Evolutionary conservation across 2,113 vertebrate species (phyloP).

Genomic region (Dasyprocta punctata): DNA sequence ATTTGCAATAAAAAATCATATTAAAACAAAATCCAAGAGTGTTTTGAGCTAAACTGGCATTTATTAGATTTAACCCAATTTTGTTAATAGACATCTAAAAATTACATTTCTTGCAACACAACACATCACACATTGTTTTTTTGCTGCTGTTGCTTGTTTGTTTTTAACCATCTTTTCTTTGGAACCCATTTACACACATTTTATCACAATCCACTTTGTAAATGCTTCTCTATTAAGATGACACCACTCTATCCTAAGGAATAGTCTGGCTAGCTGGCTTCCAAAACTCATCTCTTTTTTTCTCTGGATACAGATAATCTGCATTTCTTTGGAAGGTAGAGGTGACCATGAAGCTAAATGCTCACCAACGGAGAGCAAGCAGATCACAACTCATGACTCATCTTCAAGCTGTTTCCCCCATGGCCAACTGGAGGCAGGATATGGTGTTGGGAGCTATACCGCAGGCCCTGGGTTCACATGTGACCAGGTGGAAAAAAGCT

Average conservation of each 20-base stretch:
- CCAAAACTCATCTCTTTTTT: neutral
- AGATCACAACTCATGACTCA: neutral
- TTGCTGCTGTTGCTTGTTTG: neutral
- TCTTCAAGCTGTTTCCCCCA: no score
- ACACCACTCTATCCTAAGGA: no score
- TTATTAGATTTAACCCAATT: neutral
- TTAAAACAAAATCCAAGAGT: neutral
- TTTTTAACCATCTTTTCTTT: neutral
- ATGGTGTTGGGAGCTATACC: no score
- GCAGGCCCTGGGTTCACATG: neutral
- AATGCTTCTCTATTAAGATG: neutral
- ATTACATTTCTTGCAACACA: neutral
- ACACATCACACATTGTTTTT: neutral
- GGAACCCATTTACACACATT: neutral
- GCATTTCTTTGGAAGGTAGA: neutral
- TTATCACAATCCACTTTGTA: neutral
- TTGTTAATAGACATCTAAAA: neutral
- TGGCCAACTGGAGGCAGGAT: neutral
- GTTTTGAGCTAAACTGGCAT: neutral
- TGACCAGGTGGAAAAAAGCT: neutral
- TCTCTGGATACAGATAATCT: neutral
- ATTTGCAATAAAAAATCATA: neutral
- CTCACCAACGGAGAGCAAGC: neutral
- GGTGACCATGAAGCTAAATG: neutral
- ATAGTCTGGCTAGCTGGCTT: neutral